phyloP scores from a whole-genome alignment of 2,888 invertebrate genomes.

The Taphrorychus bicolor region DNA sequence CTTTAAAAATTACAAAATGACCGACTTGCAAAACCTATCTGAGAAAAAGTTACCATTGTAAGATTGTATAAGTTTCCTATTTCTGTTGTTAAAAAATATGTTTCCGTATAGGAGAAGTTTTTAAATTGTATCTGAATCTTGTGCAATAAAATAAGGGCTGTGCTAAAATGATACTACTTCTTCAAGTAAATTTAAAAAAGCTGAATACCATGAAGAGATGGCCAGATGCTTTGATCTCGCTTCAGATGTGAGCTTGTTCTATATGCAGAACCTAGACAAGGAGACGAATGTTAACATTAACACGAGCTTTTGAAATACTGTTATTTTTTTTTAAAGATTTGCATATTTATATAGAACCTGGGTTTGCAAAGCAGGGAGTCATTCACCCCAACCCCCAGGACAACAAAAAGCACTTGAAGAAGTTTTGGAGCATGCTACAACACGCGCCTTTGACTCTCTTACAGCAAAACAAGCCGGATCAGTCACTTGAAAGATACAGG shows the following conservation, averaged over 20 bases:
- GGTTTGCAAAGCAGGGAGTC: constrained; percentile 61
- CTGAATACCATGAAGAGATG: constrained; percentile 72
- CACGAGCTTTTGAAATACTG: constrained; percentile 50
- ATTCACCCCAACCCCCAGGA: constrained; percentile 65
- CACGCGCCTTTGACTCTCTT: constrained; percentile 85
- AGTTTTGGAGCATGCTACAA: constrained; percentile 87
- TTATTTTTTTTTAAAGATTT: constrained; percentile 16
- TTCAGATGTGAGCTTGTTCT: constrained; percentile 88
- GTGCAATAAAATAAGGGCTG: constrained; percentile 90
- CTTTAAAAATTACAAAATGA: constrained; percentile 80
- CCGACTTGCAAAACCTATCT: constrained; percentile 83
- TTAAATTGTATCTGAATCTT: constrained; percentile 94
- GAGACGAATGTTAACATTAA: constrained; percentile 53
- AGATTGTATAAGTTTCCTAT: constrained; percentile 50
- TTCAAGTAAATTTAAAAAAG: constrained; percentile 72
- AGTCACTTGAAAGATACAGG: constrained; percentile 70
- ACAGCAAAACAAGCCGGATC: constrained; percentile 74
- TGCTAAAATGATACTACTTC: constrained; percentile 66
- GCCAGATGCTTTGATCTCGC: constrained; percentile 86
- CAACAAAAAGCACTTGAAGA: constrained; percentile 69
- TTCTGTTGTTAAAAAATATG: background rate
- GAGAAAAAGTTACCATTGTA: constrained; percentile 84
- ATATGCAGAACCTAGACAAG: constrained; percentile 86
- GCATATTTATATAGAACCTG: background rate
- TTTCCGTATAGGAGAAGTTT: constrained; percentile 75